These are phyloP conservation scores for Acrossocheilus wenchowensis DNA, from an alignment of 2,797 vertebrate species.

Conservation along the genomic window DNA sequence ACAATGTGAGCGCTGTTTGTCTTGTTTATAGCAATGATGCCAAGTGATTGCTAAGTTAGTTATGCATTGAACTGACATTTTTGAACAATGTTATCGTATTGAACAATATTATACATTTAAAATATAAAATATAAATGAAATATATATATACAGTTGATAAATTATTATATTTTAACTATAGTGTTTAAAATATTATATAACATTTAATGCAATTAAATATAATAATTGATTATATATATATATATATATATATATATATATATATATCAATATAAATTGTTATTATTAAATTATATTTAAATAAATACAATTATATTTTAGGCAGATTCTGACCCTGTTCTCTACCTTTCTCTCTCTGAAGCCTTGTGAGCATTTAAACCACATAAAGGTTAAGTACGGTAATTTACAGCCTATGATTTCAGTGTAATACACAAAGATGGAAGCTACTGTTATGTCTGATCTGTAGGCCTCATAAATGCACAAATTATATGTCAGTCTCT, in stretches of 20 bases:
- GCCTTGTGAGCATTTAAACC: constrained; percentile 13
- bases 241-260: neutral
- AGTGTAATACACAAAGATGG: neutral
- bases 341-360: constrained; percentile 13
- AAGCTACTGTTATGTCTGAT: constrained; percentile 14
- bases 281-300: neutral
- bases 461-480: constrained; percentile 4
- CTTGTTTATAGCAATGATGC: neutral
- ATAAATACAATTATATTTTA: neutral
- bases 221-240: neutral
- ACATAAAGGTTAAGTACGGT: constrained; percentile 18
- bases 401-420: constrained; percentile 35
- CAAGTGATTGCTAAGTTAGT: neutral
- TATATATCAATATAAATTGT: neutral
- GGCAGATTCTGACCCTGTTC: neutral
- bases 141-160: neutral
- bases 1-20: neutral
- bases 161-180: neutral
- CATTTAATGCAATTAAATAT: neutral
- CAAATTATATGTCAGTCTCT: constrained; percentile 39
- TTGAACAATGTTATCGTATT: neutral
- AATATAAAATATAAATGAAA: neutral
- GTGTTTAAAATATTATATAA: neutral
- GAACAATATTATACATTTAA: neutral
- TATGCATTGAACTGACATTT: neutral